phyloP scores from a whole-genome alignment of 2,797 vertebrate genomes.

The Tadarida brasiliensis region DNA sequence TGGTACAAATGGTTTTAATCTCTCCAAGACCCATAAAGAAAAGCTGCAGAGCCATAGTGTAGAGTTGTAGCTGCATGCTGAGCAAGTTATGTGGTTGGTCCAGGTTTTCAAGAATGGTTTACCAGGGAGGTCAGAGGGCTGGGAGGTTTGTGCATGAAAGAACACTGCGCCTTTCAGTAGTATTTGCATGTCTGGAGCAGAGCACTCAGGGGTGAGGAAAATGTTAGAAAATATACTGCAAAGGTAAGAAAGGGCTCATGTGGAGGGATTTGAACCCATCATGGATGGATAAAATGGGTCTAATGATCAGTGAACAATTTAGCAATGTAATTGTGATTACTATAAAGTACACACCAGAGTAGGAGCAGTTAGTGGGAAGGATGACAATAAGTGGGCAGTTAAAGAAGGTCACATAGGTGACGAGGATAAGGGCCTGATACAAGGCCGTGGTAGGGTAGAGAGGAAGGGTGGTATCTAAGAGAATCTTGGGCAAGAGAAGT shows the following conservation, averaged over 20 bases:
- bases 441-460: neutral
- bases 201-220: neutral
- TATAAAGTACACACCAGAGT: neutral
- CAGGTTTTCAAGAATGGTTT: neutral
- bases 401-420: neutral
- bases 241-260: neutral
- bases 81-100: neutral
- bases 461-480: neutral
- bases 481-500: neutral
- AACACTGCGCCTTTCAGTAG: too few relatives aligned
- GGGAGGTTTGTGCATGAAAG: neutral
- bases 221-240: neutral
- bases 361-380: neutral
- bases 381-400: neutral
- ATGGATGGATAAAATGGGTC: neutral
- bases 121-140: neutral
- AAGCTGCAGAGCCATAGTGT: accelerated
- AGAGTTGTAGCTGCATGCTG: accelerated
- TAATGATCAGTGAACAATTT: neutral
- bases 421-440: neutral
- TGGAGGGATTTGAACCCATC: neutral
- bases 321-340: neutral
- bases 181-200: neutral
- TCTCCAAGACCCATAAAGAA: neutral
- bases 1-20: neutral